These are phyloP conservation scores for Gastrophryne carolinensis DNA, from an alignment of 2,797 vertebrate species.

Conservation along the genomic window DNA sequence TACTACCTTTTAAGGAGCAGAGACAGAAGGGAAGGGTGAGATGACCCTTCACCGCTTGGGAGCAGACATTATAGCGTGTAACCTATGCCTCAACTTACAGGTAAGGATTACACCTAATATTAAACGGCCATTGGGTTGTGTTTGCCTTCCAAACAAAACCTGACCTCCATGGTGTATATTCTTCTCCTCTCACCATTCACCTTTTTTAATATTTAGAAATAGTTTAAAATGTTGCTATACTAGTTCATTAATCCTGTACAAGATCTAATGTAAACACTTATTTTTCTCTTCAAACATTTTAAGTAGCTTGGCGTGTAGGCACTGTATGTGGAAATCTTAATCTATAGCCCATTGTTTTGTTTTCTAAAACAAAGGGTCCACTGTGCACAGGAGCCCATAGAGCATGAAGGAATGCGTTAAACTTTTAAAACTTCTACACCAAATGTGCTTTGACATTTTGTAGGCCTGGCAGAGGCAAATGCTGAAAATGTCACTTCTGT, in stretches of 20 bases:
- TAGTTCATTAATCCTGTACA: not conserved
- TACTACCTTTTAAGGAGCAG: too few species aligned
- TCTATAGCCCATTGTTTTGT: slow-evolving; percentile 59
- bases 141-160: too few species aligned
- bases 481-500: slow-evolving; percentile 13
- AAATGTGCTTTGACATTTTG: slow-evolving; percentile 69
- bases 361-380: slow-evolving; percentile 63
- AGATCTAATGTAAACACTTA: slow-evolving; percentile 14
- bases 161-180: too few species aligned
- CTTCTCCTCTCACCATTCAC: too few species aligned
- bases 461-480: slow-evolving; percentile 61
- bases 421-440: slow-evolving; percentile 55
- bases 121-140: too few species aligned
- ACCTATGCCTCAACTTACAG: too few species aligned
- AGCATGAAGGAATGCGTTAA: slow-evolving; percentile 62
- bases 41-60: too few species aligned
- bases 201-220: not conserved
- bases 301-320: slow-evolving; percentile 58
- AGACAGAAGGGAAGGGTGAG: too few species aligned
- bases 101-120: too few species aligned
- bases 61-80: too few species aligned
- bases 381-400: slow-evolving; percentile 60
- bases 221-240: not conserved
- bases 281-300: slow-evolving; percentile 6
- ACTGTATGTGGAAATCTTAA: slow-evolving; percentile 60